Evolutionary conservation across 2,888 invertebrate species (phyloP), one percentile per base, ranked within the genome.

Genomic region (Cabera pusaria): DNA sequence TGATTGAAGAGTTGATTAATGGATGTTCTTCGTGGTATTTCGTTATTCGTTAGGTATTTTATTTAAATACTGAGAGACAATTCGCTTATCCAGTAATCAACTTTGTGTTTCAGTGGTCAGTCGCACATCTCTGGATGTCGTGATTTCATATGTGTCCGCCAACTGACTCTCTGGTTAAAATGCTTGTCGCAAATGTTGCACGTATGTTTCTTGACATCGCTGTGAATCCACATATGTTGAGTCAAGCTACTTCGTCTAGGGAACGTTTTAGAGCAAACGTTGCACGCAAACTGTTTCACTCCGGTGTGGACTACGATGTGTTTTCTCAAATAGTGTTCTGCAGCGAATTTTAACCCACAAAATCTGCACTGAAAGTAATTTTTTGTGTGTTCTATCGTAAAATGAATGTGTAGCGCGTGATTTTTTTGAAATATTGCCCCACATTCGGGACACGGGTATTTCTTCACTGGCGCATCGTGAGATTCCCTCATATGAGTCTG

Each of bases 81-180:
- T n/a, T n/a, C n/a, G n/a, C n/a, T n/a, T n/a, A n/a, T n/a, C n/a
- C n/a, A n/a, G n/a, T n/a, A n/a, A n/a, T n/a, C n/a, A n/a, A n/a
- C n/a, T n/a, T n/a, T n/a, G n/a, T n/a, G n/a, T n/a, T n/a, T n/a
- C n/a, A n/a, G n/a, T n/a, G n/a, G n/a, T n/a, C n/a, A 58, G 25
- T 57, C 44, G 33, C 53, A 51, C 19, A 65, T 36, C 17, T 75
- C 77, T 0, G 80, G 78, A 48, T 83, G 83, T 10, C 74, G 64
- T 0, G 73, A 61, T 28, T 72, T 72, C 72, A 77, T 73, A 50
- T 77, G 77, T 3, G 61, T 60, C 36, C 70, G 66, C 67, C 72
- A 75, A 31, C 70, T 66, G 1, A 72, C 64, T 32, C 58, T 58
- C 17, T 72, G 72, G 14, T 69, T 70, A n/a, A 72, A 72, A 8